Base-by-base conservation (phyloP, 1,140 invertebrate genomes). In the Rhyzopertha dominica region DNA sequence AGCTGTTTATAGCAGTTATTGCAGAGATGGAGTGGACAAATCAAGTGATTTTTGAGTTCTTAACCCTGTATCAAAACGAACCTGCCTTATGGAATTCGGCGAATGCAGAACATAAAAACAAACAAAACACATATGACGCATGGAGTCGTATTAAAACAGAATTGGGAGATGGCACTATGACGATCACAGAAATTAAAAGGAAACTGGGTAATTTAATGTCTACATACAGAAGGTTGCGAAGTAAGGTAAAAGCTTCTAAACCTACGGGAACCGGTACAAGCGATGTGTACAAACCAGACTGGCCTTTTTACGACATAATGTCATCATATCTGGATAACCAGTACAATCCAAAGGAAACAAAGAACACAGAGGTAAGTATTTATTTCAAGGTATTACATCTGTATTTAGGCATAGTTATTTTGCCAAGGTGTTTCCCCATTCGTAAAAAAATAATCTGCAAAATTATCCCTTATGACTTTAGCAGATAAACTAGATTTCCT, bases 241-340 rank as follows among this genome's bases (percentile, higher is more conserved):
- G 49, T 24, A 59, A 59, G 23, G 47, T 43, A 20, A 47, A 49
- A 10, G 30, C 18, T 29, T 57, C 47, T n/a, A 44, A 49, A 7
- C 45, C 37, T 28, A 52, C 51, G 20, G 59, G 52, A 47, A 47
- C 49, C 38, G 51, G 53, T 37, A 34, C 23, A 5, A 49, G 53
- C 14, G 53, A 62, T 46, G 31, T 61, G 19, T 63, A 58, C 24
- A 56, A 59, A 24, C 59, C 58, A 22, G 42, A 54, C 38, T 62
- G 56, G 62, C 62, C 62, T 36, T 53, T 53, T 20, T 64, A 53
- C 38, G 47, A 61, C 25, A 37, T 40, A 29, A 61, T 62, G 57
- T 56, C 59, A 28, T n/a, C 30, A 34, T 62, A 57, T 49, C 44
- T 61, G 32, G 35, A 40, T 23, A 44, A 31, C 24, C 35, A 20